phyloP scores from a whole-genome alignment of 2,113 vertebrate species.

The Scomber scombrus region DNA sequence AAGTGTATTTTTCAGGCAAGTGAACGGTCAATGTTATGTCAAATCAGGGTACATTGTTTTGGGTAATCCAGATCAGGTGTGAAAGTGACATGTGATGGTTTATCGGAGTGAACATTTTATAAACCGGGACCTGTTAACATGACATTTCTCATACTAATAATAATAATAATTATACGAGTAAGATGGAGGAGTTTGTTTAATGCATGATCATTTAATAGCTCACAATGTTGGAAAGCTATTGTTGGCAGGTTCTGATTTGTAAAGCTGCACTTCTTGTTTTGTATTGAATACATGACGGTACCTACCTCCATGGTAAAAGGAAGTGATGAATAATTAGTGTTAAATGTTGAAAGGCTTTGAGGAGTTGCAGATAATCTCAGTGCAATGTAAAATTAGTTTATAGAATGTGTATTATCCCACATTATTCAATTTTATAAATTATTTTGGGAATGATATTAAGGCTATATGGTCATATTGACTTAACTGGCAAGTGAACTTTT shows the following conservation, averaged over 20 bases:
- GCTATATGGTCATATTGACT: conserved; percentile 87
- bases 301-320: conserved; percentile 76
- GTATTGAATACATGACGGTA: conserved; percentile 55
- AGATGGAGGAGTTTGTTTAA: background rate
- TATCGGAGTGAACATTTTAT: conserved; percentile 39
- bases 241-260: conserved; percentile 43
- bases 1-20: conserved; percentile 62
- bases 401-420: conserved; percentile 68
- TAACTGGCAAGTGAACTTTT: conserved; percentile 71
- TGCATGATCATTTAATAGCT: background rate
- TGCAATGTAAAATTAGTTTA: conserved; percentile 62
- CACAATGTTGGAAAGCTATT: background rate
- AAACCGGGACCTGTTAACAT: conserved; percentile 31
- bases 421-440: conserved; percentile 76
- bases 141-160: background rate
- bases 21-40: conserved; percentile 50
- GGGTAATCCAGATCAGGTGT: conserved; percentile 45
- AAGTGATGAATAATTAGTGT: conserved; percentile 67
- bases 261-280: conserved; percentile 50
- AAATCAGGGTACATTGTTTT: conserved; percentile 72
- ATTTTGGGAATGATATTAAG: conserved; percentile 79
- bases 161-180: background rate
- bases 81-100: conserved; percentile 29
- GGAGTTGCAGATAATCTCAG: conserved; percentile 64
- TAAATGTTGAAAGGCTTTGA: conserved; percentile 60